Evolutionary conservation across 1,140 invertebrate genomes (phyloP), one percentile per base, ranked within the genome.

Genomic region (Penaeus chinensis): DNA sequence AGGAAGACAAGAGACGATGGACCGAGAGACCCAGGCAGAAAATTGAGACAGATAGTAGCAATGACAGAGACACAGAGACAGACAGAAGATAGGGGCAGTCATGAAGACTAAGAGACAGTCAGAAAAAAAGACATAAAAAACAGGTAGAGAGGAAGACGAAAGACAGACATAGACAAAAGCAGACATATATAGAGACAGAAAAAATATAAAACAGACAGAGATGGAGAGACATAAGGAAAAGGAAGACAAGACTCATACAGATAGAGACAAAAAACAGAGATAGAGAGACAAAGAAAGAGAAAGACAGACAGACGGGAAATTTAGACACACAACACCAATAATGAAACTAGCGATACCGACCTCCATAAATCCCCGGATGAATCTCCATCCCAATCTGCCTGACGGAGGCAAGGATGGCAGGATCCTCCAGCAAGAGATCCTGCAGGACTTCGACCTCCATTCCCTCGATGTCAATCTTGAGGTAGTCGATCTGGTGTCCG

Each of bases 381-480:
- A 77, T 47, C 16, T 77, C 74, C 32, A 77, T 20, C 19, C 20
- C 74, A 27, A 77, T 22, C 74, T 77, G 74, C 20, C 7, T 77
- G 32, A 77, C 74, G n/a, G 47, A 77, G 32, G 74, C 47, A 19
- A 83, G 65, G 65, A 83, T 11, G 27, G 66, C 19, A 16, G 81
- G 81, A 16, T 71, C 27, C 18, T 27, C 7, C 3, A 19, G 13
- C 8, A 83, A 19, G 37, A 83, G 22, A 8, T 83, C 63, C n/a
- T 83, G 37, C 65, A 83, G 42, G 18, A 66, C 16, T n/a, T 71
- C 66, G 20, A 83, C 65, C 65, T 83, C 81, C 81, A 71, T 71
- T 13, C 20, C 22, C n/a, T 83, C 81, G 18, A 83, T 83, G 81
- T 83, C 81, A 10, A 83, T 32, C 66, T 83, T 83, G 19, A 83